Evolutionary conservation across 1,140 invertebrate genomes (phyloP), one percentile per base, ranked within the genome.

Genomic region (Odontomachus brunneus): DNA sequence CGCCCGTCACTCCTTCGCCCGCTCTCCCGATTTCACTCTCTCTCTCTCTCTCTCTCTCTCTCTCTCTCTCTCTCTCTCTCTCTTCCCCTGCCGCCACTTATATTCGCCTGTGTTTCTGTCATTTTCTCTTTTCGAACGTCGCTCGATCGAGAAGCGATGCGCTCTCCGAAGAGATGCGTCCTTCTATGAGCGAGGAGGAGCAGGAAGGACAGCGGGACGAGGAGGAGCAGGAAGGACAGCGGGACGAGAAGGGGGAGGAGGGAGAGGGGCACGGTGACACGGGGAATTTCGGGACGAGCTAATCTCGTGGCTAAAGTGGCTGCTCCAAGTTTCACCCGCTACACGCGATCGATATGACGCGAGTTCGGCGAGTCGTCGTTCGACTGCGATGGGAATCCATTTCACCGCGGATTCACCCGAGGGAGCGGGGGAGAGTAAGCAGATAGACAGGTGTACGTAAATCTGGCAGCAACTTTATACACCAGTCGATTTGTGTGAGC

Each of bases 261-360:
- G 62, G 49, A 48, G 59, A 19, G 19, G 51, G 62, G 60, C 19
- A 78, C 84, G 66, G 84, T 86, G 84, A 87, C 84, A 72, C 78
- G 85, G 75, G 60, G 84, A 87, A 87, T 87, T 87, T 87, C 66
- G 59, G 66, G 81, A 49, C 72, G n/a, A 49, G 72, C 76, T 87
- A 88, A 88, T 88, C 82, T 84, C 85, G 75, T 84, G 85, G 84
- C 85, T 88, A 88, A 84, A 86, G 78, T 83, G 86, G 69, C 49
- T 29, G 60, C 53, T 55, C 15, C 55, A 82, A 81, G 60, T 80
- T 80, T 84, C 82, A 53, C 14, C 69, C 85, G 85, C 67, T 71
- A 59, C 55, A 55, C 55, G 60, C 51, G 48, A 84, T 84, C 74
- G 85, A 81, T 84, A 71, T 44, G 60, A 29, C 38, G 38, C 4